Percentiles rank a stretch among this genome's conserved stretches.
These are phyloP conservation scores for Oasisia sp. DNA, from an alignment of 2,888 invertebrate genomes.

Conservation along the genomic window DNA sequence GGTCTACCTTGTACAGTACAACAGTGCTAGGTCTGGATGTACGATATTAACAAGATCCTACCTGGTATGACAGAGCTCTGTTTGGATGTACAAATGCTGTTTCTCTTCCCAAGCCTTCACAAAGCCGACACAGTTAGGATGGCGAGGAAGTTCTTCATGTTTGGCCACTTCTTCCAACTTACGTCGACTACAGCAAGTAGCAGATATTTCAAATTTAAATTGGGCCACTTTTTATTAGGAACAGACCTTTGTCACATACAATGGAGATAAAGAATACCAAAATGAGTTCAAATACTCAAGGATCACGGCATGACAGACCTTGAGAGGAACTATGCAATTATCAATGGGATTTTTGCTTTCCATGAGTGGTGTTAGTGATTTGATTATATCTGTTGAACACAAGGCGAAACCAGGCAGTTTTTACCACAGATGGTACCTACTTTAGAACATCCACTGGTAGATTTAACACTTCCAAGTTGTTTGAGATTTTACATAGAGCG, in stretches of 20 bases:
- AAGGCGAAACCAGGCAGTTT: too few relatives aligned
- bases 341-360: too few relatives aligned
- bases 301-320: too few relatives aligned
- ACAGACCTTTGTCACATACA: too few relatives aligned
- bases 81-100: constrained; percentile 75
- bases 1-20: too few relatives aligned
- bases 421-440: too few relatives aligned
- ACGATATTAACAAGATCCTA: constrained; percentile 9
- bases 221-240: too few relatives aligned
- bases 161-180: constrained; percentile 76
- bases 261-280: neutral
- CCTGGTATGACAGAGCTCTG: constrained; percentile 76
- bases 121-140: constrained; percentile 76
- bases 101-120: constrained; percentile 80
- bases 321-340: too few relatives aligned
- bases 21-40: too few relatives aligned
- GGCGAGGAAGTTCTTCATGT: constrained; percentile 76
- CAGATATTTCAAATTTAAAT: neutral
- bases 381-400: too few relatives aligned
- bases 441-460: neutral
- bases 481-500: too few relatives aligned
- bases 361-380: too few relatives aligned
- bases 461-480: neutral
- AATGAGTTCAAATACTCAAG: neutral
- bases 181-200: constrained; percentile 61